Evolutionary conservation across 1,140 invertebrate genomes (phyloP).

Genomic region (Macrosteles quadrilineatus): DNA sequence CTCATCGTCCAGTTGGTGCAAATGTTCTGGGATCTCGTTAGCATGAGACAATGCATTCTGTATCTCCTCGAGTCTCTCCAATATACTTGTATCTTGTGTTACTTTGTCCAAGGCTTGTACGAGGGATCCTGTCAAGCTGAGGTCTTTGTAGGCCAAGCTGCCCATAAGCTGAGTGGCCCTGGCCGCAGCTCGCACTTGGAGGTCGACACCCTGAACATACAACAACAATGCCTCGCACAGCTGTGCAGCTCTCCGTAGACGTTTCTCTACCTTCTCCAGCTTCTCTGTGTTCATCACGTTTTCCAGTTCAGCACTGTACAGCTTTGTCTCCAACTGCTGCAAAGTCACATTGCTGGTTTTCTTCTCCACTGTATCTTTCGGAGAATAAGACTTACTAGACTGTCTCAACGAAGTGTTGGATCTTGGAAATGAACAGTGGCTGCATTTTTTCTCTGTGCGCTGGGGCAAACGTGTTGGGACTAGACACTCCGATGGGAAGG

Average conservation of each 20-base stretch:
- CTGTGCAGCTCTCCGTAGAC: not conserved
- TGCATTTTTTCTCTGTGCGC: not conserved
- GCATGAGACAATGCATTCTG: not conserved
- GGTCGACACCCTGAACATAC: slow-evolving; percentile 6
- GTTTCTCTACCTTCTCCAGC: not conserved
- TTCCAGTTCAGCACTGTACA: slow-evolving; percentile 21
- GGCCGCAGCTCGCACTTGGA: not conserved
- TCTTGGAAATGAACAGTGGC: not conserved
- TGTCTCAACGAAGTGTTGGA: not conserved
- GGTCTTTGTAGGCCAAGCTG: slow-evolving; percentile 12
- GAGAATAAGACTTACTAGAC: not conserved
- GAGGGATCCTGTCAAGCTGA: not conserved
- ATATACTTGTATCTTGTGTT: not conserved
- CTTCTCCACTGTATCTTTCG: not conserved
- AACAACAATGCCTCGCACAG: slow-evolving; percentile 4
- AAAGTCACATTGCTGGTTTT: not conserved
- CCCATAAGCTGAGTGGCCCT: not conserved
- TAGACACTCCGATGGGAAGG: too few relatives aligned
- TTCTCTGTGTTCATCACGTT: not conserved
- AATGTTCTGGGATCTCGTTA: not conserved
- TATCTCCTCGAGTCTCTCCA: not conserved
- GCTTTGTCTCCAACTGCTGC: slow-evolving; percentile 10
- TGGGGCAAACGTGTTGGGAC: too few relatives aligned
- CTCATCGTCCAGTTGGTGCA: slow-evolving; percentile 3
- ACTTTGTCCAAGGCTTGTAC: not conserved